Conservation (phyloP, 2,888 invertebrate species). For the Erpobdella octoculata region DNA sequence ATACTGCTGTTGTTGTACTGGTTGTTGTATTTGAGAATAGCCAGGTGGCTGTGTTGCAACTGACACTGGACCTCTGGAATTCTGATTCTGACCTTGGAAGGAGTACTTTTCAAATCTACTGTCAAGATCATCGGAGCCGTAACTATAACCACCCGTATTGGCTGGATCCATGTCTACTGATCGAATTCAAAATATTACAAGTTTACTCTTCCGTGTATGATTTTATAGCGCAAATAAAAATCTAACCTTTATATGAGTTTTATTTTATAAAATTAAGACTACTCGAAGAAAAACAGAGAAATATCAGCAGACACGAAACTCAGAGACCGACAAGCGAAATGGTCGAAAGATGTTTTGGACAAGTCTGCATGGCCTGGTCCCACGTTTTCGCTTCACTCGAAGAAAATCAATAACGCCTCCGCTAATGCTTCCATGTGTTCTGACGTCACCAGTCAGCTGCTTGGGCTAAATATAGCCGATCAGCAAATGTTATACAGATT, state of each 20-base stretch:
- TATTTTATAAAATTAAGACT: too few relatives aligned
- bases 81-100: conserved; percentile 9
- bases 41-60: conserved; percentile 8
- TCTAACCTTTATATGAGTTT: too few relatives aligned
- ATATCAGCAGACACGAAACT: too few relatives aligned
- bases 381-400: not conserved
- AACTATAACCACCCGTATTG: conserved; percentile 33
- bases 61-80: not conserved
- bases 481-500: too few relatives aligned
- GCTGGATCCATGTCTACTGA: conserved; percentile 31
- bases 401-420: not conserved
- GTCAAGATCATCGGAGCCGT: conserved; percentile 32
- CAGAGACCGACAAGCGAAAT: too few relatives aligned
- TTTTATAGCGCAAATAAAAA: too few relatives aligned
- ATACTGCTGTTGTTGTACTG: conserved; percentile 16
- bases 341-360: too few relatives aligned
- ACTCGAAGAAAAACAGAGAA: too few relatives aligned
- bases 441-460: conserved; percentile 9
- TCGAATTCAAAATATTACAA: too few relatives aligned
- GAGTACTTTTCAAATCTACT: conserved; percentile 18
- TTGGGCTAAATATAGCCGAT: not conserved
- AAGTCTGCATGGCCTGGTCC: not conserved
- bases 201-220: too few relatives aligned
- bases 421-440: not conserved
- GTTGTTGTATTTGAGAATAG: conserved; percentile 17